phyloP scores from a whole-genome alignment of 2,113 vertebrate genomes.

The Egretta garzetta region DNA sequence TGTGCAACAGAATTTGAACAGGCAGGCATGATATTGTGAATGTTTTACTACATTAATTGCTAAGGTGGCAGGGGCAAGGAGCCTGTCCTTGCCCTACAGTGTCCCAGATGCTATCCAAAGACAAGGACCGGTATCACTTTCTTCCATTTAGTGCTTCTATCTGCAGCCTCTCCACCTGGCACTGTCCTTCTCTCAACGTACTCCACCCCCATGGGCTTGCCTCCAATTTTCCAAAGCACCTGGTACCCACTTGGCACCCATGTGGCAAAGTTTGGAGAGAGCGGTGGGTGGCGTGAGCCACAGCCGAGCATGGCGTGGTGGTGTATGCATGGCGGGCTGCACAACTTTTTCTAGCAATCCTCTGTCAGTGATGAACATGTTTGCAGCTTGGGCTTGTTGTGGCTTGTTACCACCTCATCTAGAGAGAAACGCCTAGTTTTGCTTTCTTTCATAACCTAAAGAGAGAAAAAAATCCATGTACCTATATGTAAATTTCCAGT shows the following conservation, averaged over 20 bases:
- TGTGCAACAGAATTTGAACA: background rate
- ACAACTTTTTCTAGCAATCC: background rate
- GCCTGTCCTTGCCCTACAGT: background rate
- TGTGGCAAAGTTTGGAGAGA: background rate
- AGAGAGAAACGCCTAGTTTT: background rate
- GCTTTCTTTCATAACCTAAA: background rate
- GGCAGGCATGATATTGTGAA: background rate
- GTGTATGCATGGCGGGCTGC: background rate
- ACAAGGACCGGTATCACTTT: background rate
- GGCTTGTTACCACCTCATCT: background rate
- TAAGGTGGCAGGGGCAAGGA: background rate
- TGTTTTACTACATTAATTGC: background rate
- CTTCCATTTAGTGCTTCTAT: background rate
- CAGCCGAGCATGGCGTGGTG: rapidly evolving
- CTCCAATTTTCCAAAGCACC: background rate
- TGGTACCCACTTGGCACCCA: background rate
- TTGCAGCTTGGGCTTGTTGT: background rate
- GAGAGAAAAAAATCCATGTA: background rate
- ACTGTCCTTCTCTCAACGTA: background rate
- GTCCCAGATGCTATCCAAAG: background rate
- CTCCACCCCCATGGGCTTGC: background rate
- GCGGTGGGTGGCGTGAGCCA: background rate
- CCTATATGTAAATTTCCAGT: background rate
- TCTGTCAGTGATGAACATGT: background rate
- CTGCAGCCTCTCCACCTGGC: conserved; percentile 3